These are phyloP conservation scores for Ectemnius continuus DNA, from an alignment of 2,888 invertebrate species.

Conservation along the genomic window DNA sequence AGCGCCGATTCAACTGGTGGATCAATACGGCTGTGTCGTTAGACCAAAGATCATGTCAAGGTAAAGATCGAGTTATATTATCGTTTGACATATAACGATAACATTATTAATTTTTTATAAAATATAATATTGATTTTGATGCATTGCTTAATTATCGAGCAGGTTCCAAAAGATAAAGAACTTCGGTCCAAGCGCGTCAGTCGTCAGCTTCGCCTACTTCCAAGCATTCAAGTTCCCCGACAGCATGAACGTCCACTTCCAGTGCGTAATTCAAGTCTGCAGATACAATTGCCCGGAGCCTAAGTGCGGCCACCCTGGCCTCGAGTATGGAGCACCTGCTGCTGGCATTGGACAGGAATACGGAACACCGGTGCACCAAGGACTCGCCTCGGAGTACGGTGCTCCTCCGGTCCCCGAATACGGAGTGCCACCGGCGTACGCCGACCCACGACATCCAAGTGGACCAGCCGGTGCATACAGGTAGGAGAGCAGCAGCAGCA, in stretches of 20 bases:
- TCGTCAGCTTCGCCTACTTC: constrained; percentile 97
- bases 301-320: constrained; percentile 85
- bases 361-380: constrained; percentile 81
- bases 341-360: constrained; percentile 82
- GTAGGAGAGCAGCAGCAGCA: constrained; percentile 53
- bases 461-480: constrained; percentile 88
- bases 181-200: constrained; percentile 95
- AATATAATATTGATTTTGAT: background rate
- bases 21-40: constrained; percentile 95
- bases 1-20: constrained; percentile 94
- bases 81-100: too few species aligned
- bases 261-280: constrained; percentile 96
- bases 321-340: constrained; percentile 76
- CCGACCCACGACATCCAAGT: constrained; percentile 92
- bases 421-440: constrained; percentile 89
- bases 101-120: background rate
- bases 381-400: constrained; percentile 84
- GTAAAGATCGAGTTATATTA: constrained; percentile 47
- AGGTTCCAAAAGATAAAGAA: constrained; percentile 97
- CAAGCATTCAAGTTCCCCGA: constrained; percentile 98
- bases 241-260: constrained; percentile 98
- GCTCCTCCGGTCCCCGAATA: constrained; percentile 85
- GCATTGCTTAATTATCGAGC: background rate
- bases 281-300: constrained; percentile 96
- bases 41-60: constrained; percentile 94